phyloP scores from a whole-genome alignment of 2,888 invertebrate species.

The Tholera decimalis region DNA sequence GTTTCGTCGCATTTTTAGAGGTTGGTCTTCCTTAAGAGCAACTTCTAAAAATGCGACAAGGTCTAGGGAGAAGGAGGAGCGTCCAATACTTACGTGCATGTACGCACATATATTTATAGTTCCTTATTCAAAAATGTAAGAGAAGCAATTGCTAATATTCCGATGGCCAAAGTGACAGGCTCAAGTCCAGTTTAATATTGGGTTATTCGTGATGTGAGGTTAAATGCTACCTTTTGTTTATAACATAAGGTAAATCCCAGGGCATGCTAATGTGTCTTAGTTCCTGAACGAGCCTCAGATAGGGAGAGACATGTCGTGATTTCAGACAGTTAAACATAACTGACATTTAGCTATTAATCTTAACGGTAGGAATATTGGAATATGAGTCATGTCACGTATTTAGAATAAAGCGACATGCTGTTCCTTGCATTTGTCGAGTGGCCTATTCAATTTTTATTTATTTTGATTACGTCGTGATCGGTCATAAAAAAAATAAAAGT shows the following conservation, averaged over 20 bases:
- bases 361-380: constrained; percentile 25
- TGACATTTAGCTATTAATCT: constrained; percentile 62
- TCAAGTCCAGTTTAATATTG: constrained; percentile 20
- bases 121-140: background rate
- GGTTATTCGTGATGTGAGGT: constrained; percentile 53
- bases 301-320: constrained; percentile 62
- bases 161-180: constrained; percentile 15
- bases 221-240: constrained; percentile 45
- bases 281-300: constrained; percentile 36
- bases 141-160: constrained; percentile 6
- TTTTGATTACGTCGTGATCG: background rate
- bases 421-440: background rate
- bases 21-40: no score
- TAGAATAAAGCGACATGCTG: background rate
- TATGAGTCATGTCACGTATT: constrained; percentile 37
- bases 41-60: no score
- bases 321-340: constrained; percentile 65
- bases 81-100: no score
- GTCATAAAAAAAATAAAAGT: constrained; percentile 1
- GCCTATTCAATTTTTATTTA: background rate
- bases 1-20: no score
- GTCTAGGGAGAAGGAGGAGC: no score
- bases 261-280: constrained; percentile 55
- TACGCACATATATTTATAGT: no score
- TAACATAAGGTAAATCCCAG: constrained; percentile 34